Base-by-base conservation (phyloP, 2,797 vertebrate genomes). In the Gallinago solitaria region DNA sequence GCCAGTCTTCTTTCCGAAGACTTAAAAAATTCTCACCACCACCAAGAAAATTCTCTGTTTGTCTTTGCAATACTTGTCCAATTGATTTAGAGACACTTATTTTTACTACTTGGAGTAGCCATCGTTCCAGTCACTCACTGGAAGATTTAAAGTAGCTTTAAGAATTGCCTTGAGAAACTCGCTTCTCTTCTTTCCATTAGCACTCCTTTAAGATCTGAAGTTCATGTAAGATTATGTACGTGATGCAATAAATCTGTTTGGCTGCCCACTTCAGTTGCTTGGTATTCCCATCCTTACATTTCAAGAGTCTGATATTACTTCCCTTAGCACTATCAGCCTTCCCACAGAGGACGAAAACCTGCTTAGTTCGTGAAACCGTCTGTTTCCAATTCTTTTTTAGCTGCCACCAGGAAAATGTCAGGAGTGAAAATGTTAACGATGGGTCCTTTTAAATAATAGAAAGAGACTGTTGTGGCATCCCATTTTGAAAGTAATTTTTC, bases 201-300 rank as follows among this genome's bases (percentile, higher is more conserved):
- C 90, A 5, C 90, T 93, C 90, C 91, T 93, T 80, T 90, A 90
- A 94, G 93, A 87, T 61, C 80, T 61, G 91, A 50, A 89, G 48
- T 81, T 76, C 32, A 25, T 77, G 87, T 89, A 79, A 87, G 90
- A 95, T 94, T 94, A 80, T 93, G 96, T 84, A 76, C 83, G 6
- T 80, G 90, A 43, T 93, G 96, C 93, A 90, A 96, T 96, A 97
- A 96, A 96, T 96, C 96, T 93, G 81, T 77, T 92, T 6, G 81
- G 85, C 95, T 96, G 85, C 94, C 90, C 93, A 95, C 91, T 95
- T 89, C 78, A 95, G 95, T 93, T 96, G 91, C 96, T 93, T 61
- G 80, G 32, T 96, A 97, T 96, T 95, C 96, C 96, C 94, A 96
- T 83, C 95, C 90, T 95, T 94, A 60, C 91, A 94, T 96, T 95